These are phyloP conservation scores for Trichosurus vulpecula DNA, from an alignment of 2,797 vertebrate species.

Conservation along the genomic window DNA sequence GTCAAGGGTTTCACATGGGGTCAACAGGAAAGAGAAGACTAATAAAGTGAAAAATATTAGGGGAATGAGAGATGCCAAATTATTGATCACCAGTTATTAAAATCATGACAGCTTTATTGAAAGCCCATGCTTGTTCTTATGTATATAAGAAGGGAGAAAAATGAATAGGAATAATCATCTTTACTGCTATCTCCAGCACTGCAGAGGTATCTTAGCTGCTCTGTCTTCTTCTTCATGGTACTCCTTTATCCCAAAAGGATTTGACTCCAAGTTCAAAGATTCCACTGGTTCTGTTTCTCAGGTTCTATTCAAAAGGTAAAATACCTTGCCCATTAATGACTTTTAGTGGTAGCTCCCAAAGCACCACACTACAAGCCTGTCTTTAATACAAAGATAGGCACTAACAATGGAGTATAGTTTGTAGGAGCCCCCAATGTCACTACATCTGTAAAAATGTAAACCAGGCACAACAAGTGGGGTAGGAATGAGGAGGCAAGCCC, in stretches of 20 bases:
- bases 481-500: too few species aligned
- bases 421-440: neutral
- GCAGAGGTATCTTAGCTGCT: neutral
- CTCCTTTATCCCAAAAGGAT: neutral
- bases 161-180: neutral
- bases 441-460: slow-evolving; percentile 52
- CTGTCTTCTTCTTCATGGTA: slow-evolving; percentile 54
- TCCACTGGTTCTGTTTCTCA: slow-evolving; percentile 11
- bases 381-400: neutral
- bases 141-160: neutral
- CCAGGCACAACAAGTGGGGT: too few species aligned
- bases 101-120: accelerated
- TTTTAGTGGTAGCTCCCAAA: slow-evolving; percentile 3
- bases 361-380: neutral
- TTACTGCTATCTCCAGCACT: slow-evolving; percentile 27
- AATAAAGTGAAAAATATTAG: neutral
- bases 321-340: slow-evolving; percentile 41
- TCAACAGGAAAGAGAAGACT: neutral
- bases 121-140: accelerated
- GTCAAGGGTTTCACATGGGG: neutral
- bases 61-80: neutral
- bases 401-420: neutral
- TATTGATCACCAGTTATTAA: neutral
- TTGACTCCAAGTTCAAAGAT: neutral
- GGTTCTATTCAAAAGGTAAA: neutral